Conservation (phyloP, 1,140 invertebrate genomes). For the Zaprionus africanus region DNA sequence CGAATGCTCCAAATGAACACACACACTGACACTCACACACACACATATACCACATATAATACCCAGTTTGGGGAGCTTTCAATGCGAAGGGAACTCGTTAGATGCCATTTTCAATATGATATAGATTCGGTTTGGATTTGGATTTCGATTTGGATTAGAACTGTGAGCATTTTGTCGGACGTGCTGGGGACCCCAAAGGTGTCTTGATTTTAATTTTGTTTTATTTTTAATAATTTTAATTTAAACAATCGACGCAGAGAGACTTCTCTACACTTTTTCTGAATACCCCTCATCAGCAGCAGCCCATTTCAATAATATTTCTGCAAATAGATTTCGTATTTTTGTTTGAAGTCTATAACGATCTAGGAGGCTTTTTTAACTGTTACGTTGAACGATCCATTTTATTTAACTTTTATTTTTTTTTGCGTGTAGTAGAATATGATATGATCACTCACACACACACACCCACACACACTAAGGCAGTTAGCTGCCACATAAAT, state of each 20-base stretch:
- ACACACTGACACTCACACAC: constrained; percentile 33
- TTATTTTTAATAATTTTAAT: constrained; percentile 49
- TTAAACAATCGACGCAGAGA: constrained; percentile 37
- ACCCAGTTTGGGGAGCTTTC: constrained; percentile 48
- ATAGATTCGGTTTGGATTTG: constrained; percentile 25
- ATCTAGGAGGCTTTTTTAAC: constrained; percentile 66
- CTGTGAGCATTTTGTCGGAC: constrained; percentile 57
- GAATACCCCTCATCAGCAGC: background rate
- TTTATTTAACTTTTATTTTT: background rate
- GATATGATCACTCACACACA: constrained; percentile 47
- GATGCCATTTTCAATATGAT: constrained; percentile 42
- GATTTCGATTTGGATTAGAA: constrained; percentile 5
- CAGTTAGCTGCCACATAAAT: constrained; percentile 40
- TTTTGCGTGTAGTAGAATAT: constrained; percentile 38
- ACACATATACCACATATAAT: constrained; percentile 38
- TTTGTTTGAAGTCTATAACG: constrained; percentile 56
- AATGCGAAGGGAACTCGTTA: constrained; percentile 42
- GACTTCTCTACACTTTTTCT: background rate
- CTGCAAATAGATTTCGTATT: constrained; percentile 11
- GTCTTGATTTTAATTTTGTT: constrained; percentile 60
- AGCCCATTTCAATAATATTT: constrained; percentile 13
- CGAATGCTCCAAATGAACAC: constrained; percentile 74
- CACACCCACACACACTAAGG: constrained; percentile 30
- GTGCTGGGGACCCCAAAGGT: constrained; percentile 33
- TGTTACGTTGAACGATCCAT: constrained; percentile 55